A percentile compares a stretch with the other conserved stretches of the same genome.
phyloP scores from a whole-genome alignment of 2,888 invertebrate species.

The Cantharis flavilabris region DNA sequence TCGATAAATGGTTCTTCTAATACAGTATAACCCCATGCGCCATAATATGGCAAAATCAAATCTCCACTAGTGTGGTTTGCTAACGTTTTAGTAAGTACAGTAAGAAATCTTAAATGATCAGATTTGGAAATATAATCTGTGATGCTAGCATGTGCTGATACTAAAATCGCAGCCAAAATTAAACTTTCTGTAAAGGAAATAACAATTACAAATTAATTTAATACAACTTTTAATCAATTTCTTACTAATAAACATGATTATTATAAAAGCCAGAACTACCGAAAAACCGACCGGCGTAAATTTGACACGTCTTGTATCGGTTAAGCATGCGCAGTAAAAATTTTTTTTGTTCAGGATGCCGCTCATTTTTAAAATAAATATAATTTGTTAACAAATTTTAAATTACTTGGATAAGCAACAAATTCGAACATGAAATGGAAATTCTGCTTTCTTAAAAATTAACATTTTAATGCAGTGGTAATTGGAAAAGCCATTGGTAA shows the following conservation, averaged over 20 bases:
- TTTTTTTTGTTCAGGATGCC: too few relatives aligned
- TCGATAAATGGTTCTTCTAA: slow-evolving; percentile 65
- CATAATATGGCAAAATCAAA: slow-evolving; percentile 70
- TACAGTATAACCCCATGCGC: slow-evolving; percentile 71
- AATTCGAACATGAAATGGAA: too few relatives aligned
- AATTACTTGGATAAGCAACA: too few relatives aligned
- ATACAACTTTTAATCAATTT: neutral
- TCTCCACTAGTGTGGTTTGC: slow-evolving; percentile 57
- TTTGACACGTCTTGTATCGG: slow-evolving; percentile 29
- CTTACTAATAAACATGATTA: neutral
- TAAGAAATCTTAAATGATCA: slow-evolving; percentile 45
- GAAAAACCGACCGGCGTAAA: slow-evolving; percentile 28
- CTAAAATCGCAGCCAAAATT: slow-evolving; percentile 7
- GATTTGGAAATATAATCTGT: slow-evolving; percentile 49
- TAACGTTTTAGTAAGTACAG: slow-evolving; percentile 43
- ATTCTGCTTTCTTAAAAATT: too few relatives aligned
- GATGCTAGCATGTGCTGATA: slow-evolving; percentile 46
- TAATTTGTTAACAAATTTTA: too few relatives aligned
- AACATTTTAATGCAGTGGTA: too few relatives aligned
- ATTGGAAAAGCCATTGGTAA: too few relatives aligned
- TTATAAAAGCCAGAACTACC: neutral
- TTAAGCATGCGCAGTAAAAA: slow-evolving; percentile 18
- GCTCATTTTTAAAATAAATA: too few relatives aligned
- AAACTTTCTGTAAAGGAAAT: slow-evolving; percentile 14
- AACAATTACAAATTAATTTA: neutral